Evolutionary conservation across 2,797 vertebrate species (phyloP).

Genomic region (Microhierax caerulescens): DNA sequence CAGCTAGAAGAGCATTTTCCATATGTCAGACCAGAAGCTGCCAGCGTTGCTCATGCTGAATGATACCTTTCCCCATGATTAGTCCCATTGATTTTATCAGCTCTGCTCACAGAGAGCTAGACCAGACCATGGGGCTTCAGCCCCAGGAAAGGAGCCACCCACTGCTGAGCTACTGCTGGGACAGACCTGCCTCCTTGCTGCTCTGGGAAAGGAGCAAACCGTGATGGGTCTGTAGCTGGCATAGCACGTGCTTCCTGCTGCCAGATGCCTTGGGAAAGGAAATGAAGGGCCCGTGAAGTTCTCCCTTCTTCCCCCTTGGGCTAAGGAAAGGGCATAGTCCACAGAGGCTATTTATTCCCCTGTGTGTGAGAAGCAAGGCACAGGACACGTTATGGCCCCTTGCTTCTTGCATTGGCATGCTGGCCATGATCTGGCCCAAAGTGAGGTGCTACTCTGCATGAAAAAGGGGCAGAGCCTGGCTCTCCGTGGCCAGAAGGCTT

Average conservation of each 20-base stretch:
- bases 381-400: neutral
- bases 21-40: slow-evolving; percentile 47
- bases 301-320: slow-evolving; percentile 22
- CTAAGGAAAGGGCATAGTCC: slow-evolving; percentile 39
- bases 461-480: slow-evolving; percentile 48
- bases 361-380: slow-evolving; percentile 54
- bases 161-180: neutral
- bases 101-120: neutral
- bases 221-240: slow-evolving; percentile 38
- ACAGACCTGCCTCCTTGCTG: slow-evolving; percentile 35
- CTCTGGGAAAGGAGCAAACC: slow-evolving; percentile 21
- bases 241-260: slow-evolving; percentile 18
- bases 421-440: slow-evolving; percentile 44
- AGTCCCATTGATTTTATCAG: slow-evolving; percentile 32
- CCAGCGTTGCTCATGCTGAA: slow-evolving; percentile 48
- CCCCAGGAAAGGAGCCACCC: slow-evolving; percentile 30
- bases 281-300: slow-evolving; percentile 46
- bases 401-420: slow-evolving; percentile 47
- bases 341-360: slow-evolving; percentile 42
- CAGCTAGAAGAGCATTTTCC: slow-evolving; percentile 35
- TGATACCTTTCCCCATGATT: slow-evolving; percentile 46
- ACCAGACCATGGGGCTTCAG: neutral
- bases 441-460: slow-evolving; percentile 57
- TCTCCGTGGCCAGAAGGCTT: slow-evolving; percentile 40
- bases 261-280: slow-evolving; percentile 62